These are phyloP conservation scores for Idaea dimidiata DNA, from an alignment of 2,888 invertebrate species.

Conservation along the genomic window DNA sequence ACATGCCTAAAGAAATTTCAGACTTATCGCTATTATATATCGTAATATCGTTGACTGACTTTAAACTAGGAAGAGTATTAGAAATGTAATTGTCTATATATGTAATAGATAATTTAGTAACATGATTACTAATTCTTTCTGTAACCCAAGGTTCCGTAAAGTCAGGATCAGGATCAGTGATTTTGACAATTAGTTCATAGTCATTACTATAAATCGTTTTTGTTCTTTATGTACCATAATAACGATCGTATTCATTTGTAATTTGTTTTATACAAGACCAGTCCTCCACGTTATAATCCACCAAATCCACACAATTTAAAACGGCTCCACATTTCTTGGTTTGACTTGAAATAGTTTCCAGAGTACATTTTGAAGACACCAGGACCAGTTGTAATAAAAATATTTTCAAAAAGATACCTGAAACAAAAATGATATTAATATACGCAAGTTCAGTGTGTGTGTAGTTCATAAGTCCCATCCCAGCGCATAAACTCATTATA, in stretches of 20 bases:
- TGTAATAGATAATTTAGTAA: not conserved
- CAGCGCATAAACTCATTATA: no score
- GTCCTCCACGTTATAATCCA: not conserved
- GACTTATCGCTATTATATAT: not conserved
- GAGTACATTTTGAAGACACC: not conserved
- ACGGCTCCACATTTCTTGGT: not conserved
- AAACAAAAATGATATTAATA: not conserved
- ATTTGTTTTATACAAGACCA: not conserved
- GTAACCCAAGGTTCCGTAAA: not conserved
- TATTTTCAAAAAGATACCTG: not conserved
- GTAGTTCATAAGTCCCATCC: no score
- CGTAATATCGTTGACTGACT: not conserved
- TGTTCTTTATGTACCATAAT: not conserved
- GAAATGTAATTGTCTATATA: no score
- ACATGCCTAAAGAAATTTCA: not conserved
- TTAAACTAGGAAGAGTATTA: not conserved
- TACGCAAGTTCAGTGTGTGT: not conserved
- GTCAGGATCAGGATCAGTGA: not conserved
- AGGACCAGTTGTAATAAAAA: not conserved
- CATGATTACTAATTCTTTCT: not conserved
- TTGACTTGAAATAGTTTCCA: not conserved
- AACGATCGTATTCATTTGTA: not conserved
- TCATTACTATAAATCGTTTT: not conserved
- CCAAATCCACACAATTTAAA: not conserved
- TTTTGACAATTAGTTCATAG: not conserved